These are phyloP conservation scores for Glandiceps talaboti DNA, from an alignment of 53 echinoderm and acorn worm genomes.

Conservation along the genomic window DNA sequence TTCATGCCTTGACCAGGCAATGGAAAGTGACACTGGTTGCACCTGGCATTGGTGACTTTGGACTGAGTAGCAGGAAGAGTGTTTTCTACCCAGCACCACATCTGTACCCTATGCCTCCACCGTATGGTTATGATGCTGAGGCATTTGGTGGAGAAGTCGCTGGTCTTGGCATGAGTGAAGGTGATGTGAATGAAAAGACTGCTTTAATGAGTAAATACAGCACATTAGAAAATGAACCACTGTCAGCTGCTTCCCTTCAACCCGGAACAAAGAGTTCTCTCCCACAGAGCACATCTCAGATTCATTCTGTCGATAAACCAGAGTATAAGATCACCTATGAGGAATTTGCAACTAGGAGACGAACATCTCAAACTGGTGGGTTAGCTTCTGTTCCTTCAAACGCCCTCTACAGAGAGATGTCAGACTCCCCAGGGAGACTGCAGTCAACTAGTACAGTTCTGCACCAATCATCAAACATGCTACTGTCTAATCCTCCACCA, in stretches of 20 bases:
- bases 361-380: background rate
- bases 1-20: slow-evolving; percentile 70
- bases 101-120: background rate
- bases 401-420: background rate
- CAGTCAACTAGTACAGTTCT: background rate
- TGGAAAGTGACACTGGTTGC: slow-evolving; percentile 60
- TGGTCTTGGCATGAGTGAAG: background rate
- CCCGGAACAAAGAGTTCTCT: background rate
- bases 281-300: background rate
- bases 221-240: background rate
- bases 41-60: background rate
- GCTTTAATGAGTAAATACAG: background rate
- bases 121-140: background rate
- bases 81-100: background rate
- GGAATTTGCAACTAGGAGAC: background rate
- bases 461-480: background rate
- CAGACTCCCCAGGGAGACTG: background rate
- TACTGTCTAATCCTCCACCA: background rate
- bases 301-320: background rate
- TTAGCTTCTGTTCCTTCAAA: background rate
- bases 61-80: background rate
- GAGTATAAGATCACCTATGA: background rate
- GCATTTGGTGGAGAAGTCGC: background rate
- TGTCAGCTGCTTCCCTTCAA: background rate
- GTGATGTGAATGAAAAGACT: background rate